phyloP scores from a whole-genome alignment of 2,797 vertebrate species.

The Coregonus ussuriensis region DNA sequence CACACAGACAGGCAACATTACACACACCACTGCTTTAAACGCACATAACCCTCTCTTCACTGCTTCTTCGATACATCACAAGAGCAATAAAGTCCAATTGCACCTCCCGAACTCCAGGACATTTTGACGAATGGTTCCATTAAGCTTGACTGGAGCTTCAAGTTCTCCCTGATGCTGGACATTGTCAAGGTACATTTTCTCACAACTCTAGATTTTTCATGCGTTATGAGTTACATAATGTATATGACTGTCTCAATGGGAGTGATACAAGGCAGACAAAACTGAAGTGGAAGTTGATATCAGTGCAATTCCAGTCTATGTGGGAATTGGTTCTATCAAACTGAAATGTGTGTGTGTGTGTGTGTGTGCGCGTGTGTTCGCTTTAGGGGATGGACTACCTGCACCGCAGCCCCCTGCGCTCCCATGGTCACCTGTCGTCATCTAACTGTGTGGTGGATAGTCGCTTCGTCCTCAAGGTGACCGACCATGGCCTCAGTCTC shows the following conservation, averaged over 20 bases:
- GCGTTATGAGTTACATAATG: neutral
- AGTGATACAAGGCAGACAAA: too few species aligned
- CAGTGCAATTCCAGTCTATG: neutral
- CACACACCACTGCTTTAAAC: neutral
- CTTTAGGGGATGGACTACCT: slow-evolving; percentile 55
- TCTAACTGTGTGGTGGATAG: slow-evolving; percentile 60
- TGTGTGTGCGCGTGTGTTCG: neutral
- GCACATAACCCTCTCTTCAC: neutral
- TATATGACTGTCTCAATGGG: too few species aligned
- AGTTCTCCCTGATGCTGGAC: slow-evolving; percentile 56
- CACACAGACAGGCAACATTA: neutral
- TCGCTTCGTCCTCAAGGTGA: slow-evolving; percentile 56
- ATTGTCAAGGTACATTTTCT: slow-evolving; percentile 50
- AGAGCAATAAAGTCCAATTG: neutral
- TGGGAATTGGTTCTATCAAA: neutral
- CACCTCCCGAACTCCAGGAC: slow-evolving; percentile 41
- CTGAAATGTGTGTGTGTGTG: slow-evolving; percentile 3
- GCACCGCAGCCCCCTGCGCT: slow-evolving; percentile 46
- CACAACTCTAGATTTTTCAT: neutral
- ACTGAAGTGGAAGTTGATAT: neutral
- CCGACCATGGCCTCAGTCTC: slow-evolving; percentile 46
- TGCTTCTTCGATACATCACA: neutral
- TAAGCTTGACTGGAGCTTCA: slow-evolving; percentile 58
- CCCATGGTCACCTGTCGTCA: slow-evolving; percentile 51
- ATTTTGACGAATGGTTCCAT: slow-evolving; percentile 60